Conservation (phyloP, 2,113 vertebrate genomes). For the Cygnus buccinator region DNA sequence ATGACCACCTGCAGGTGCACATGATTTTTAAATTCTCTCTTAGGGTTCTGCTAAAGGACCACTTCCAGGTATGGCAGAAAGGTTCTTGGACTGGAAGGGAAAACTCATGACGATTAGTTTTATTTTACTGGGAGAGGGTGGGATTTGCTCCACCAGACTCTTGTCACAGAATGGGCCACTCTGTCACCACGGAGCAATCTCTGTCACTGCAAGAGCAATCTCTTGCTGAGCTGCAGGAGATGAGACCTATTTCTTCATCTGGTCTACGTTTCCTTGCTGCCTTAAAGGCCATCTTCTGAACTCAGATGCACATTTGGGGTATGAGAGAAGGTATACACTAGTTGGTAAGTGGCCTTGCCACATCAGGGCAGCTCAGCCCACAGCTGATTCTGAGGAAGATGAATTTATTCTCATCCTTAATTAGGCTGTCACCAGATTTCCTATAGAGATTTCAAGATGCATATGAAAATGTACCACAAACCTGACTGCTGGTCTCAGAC, state of each 20-base stretch:
- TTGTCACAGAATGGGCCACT: background rate
- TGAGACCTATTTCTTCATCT: background rate
- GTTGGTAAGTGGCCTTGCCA: background rate
- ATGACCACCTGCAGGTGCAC: background rate
- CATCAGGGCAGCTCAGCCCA: background rate
- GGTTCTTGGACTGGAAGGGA: background rate
- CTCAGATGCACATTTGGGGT: rapidly evolving
- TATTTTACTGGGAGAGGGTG: background rate
- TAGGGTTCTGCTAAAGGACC: background rate
- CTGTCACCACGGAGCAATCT: background rate
- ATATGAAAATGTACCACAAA: background rate
- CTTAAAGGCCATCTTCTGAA: background rate
- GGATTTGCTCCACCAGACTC: background rate
- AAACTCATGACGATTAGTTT: background rate
- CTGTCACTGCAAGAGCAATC: too few species aligned
- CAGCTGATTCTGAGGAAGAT: background rate
- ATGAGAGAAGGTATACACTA: background rate
- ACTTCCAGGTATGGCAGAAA: background rate
- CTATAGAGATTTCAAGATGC: background rate
- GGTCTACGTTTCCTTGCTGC: background rate
- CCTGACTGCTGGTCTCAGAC: background rate
- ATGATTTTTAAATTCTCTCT: background rate
- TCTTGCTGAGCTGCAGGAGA: background rate
- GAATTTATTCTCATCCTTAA: background rate
- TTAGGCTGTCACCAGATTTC: background rate